A percentile compares a stretch with the other conserved stretches of the same genome.
Evolutionary conservation across 2,797 vertebrate genomes (phyloP).

Genomic region (Microctenopoma stevenorrisi): DNA sequence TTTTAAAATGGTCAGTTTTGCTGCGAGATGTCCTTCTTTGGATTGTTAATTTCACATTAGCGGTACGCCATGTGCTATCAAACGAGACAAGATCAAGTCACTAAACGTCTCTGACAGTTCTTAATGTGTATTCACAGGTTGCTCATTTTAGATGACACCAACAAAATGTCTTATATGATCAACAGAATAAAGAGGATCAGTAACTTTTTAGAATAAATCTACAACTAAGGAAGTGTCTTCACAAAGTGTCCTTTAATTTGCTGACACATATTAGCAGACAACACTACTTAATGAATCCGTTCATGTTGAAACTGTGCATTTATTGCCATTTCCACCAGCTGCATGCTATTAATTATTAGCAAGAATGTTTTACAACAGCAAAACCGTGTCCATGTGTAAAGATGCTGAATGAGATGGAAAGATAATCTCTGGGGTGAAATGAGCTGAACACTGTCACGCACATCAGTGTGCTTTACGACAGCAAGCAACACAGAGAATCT

Average conservation of each 20-base stretch:
- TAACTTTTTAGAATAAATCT: background rate
- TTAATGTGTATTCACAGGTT: background rate
- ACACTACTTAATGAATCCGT: background rate
- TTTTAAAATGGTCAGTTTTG: no score
- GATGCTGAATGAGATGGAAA: background rate
- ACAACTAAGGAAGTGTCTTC: background rate
- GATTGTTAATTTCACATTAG: no score
- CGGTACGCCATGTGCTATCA: no score
- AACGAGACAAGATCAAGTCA: no score
- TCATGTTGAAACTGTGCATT: no score
- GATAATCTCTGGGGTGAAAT: background rate
- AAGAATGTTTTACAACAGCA: background rate
- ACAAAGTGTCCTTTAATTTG: background rate
- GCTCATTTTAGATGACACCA: background rate
- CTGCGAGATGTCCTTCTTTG: no score
- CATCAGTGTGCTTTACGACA: fast-evolving
- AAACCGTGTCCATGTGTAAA: background rate
- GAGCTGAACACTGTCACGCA: background rate
- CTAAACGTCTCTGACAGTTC: no score
- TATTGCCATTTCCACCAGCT: no score
- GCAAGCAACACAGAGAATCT: background rate
- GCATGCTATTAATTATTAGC: background rate
- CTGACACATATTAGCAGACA: background rate
- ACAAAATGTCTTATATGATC: background rate
- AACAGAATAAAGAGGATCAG: no score